phyloP scores from a whole-genome alignment of 2,113 vertebrate genomes.

The Actenoides lindsayi region DNA sequence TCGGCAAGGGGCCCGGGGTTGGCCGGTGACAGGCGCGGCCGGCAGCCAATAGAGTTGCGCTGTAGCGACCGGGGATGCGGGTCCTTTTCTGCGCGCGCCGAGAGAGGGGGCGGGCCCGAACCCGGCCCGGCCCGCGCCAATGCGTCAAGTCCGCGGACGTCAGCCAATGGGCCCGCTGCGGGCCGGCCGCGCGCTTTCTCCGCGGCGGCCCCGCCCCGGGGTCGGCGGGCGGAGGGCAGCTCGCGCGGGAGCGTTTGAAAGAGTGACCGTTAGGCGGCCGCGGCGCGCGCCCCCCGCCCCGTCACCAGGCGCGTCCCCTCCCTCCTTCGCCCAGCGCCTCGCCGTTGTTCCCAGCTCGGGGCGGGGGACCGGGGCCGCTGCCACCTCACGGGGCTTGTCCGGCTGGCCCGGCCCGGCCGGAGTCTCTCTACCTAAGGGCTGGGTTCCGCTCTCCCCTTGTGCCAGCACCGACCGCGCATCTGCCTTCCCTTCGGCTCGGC shows the following conservation, averaged over 20 bases:
- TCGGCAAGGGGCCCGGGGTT: background rate
- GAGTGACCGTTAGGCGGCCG: background rate
- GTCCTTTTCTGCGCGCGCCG: background rate
- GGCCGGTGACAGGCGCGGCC: background rate
- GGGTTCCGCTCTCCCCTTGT: fast-evolving
- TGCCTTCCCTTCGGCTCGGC: too few species aligned
- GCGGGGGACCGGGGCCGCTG: background rate
- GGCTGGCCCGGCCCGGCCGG: background rate
- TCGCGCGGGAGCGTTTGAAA: slow-evolving; percentile 51
- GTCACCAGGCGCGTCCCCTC: background rate
- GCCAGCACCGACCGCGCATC: background rate
- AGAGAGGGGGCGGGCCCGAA: background rate
- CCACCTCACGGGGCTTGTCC: background rate
- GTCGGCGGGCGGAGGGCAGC: background rate
- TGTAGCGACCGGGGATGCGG: background rate
- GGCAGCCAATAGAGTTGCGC: background rate
- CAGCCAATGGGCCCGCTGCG: background rate
- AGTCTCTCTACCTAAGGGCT: background rate
- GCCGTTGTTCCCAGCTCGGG: background rate
- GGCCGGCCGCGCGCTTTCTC: background rate
- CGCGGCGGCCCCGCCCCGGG: background rate
- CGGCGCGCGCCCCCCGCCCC: background rate
- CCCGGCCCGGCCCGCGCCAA: background rate
- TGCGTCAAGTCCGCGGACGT: background rate
- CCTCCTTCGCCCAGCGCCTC: background rate